These are phyloP conservation scores for Lates calcarifer DNA, from an alignment of 2,113 vertebrate genomes.

Conservation along the genomic window DNA sequence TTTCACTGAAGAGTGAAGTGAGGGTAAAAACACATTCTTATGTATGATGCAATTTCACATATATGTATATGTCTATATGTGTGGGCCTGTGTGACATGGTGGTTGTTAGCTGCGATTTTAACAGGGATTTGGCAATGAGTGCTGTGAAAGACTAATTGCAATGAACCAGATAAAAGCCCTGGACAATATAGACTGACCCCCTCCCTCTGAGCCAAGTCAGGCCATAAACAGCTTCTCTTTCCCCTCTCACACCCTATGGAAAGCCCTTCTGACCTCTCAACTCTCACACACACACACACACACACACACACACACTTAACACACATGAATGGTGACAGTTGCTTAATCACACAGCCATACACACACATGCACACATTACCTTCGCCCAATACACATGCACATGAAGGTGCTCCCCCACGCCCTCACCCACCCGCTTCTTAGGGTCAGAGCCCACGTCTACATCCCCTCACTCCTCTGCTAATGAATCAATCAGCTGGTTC, in stretches of 20 bases:
- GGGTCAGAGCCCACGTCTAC: conserved; percentile 60
- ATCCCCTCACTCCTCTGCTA: conserved; percentile 56
- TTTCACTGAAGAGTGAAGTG: not conserved
- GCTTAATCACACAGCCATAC: conserved; percentile 48
- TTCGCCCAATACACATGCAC: conserved; percentile 47
- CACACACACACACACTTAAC: conserved; percentile 44
- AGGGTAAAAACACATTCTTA: not conserved
- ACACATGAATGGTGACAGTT: conserved; percentile 63
- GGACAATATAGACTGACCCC: conserved; percentile 70
- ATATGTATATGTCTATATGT: not conserved
- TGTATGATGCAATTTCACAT: not conserved
- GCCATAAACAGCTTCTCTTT: conserved; percentile 74
- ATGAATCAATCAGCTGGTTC: conserved; percentile 82
- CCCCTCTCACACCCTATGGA: conserved; percentile 73
- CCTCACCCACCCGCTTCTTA: conserved; percentile 26
- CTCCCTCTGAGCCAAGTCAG: conserved; percentile 78
- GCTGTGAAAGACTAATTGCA: conserved; percentile 74
- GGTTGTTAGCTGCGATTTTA: conserved; percentile 42
- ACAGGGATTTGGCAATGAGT: conserved; percentile 43
- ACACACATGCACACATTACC: conserved; percentile 56
- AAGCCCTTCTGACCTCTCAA: conserved; percentile 65
- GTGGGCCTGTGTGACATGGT: not conserved
- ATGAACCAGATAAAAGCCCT: conserved; percentile 69
- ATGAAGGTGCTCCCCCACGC: not conserved
- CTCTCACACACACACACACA: conserved; percentile 33